Percentiles rank a stretch among this genome's conserved stretches.
These are phyloP conservation scores for Prenolepis imparis DNA, from an alignment of 2,888 invertebrate species.

Conservation along the genomic window DNA sequence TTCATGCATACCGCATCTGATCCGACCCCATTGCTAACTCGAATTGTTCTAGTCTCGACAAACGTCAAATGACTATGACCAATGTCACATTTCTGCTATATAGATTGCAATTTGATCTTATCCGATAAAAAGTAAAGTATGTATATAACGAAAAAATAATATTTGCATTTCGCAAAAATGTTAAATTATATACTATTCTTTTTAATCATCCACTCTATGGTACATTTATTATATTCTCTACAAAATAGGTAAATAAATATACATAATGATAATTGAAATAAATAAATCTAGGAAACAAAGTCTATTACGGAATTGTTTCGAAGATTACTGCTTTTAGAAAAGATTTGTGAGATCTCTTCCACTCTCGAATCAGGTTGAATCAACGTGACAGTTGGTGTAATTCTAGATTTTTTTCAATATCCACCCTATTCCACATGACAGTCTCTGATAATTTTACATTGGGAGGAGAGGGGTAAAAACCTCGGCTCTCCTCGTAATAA, in stretches of 20 bases:
- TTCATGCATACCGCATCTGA: conserved; percentile 48
- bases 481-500: background rate
- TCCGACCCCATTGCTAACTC: conserved; percentile 25
- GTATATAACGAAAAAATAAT: background rate
- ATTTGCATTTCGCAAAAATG: background rate
- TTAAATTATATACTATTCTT: background rate
- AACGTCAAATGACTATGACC: conserved; percentile 2
- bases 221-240: background rate
- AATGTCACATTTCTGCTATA: conserved; percentile 18
- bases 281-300: background rate
- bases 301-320: conserved; percentile 46
- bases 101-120: background rate
- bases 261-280: background rate
- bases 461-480: conserved; percentile 46
- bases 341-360: conserved; percentile 19
- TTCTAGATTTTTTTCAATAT: conserved; percentile 59
- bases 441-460: conserved; percentile 73
- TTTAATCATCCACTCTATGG: background rate
- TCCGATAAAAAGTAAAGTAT: background rate
- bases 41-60: conserved; percentile 12
- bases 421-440: conserved; percentile 43
- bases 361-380: conserved; percentile 63
- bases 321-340: conserved; percentile 53
- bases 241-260: background rate
- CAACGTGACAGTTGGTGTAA: conserved; percentile 19